phyloP scores from a whole-genome alignment of 2,888 invertebrate genomes.

The Sialis lutaria region DNA sequence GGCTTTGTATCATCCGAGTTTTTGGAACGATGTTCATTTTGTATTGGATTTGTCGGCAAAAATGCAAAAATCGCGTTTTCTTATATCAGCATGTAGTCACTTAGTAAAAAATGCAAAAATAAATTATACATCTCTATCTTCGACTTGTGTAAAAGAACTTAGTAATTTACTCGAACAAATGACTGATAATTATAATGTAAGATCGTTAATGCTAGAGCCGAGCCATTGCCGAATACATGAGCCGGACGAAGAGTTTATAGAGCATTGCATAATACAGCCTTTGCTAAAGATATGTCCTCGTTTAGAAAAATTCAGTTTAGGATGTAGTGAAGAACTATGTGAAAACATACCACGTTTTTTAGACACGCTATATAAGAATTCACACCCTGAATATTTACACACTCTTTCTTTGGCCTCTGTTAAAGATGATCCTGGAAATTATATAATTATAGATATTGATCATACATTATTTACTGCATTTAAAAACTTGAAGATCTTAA shows the following conservation, averaged over 20 bases:
- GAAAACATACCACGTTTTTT: constrained; percentile 18
- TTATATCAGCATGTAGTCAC: constrained; percentile 18
- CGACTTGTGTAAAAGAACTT: constrained; percentile 22
- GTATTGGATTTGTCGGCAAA: constrained; percentile 18
- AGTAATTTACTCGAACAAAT: constrained; percentile 20
- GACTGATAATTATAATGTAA: constrained; percentile 21
- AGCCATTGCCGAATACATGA: constrained; percentile 22
- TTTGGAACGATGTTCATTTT: constrained; percentile 23
- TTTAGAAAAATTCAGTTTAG: constrained; percentile 21
- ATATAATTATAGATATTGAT: constrained; percentile 36
- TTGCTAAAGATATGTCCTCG: constrained; percentile 17
- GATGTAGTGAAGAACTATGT: constrained; percentile 23
- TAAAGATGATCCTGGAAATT: constrained; percentile 53
- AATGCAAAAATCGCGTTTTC: constrained; percentile 20
- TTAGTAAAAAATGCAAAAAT: constrained; percentile 21
- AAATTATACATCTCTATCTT: constrained; percentile 20
- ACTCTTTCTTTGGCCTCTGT: constrained; percentile 52
- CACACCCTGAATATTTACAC: constrained; percentile 34
- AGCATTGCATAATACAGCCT: constrained; percentile 14
- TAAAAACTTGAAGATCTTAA: constrained; percentile 34
- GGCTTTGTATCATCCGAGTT: constrained; percentile 24
- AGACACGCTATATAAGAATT: constrained; percentile 17
- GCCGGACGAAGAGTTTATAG: constrained; percentile 12
- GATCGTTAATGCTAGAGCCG: constrained; percentile 22
- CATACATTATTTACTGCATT: constrained; percentile 39